phyloP scores from a whole-genome alignment of 2,797 vertebrate genomes.

The Apodemus agrarius region DNA sequence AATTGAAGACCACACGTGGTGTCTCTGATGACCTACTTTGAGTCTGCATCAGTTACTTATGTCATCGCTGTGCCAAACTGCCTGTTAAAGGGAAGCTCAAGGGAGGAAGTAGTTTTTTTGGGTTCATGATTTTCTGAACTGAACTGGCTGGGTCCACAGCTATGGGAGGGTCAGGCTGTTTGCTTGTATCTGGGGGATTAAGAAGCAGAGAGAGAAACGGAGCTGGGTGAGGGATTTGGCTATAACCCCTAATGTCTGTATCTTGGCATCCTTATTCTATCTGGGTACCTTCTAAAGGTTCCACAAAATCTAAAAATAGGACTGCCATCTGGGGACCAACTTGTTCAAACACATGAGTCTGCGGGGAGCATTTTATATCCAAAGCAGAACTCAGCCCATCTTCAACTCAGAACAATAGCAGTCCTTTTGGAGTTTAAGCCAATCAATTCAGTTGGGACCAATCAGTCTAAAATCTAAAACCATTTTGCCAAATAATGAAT shows the following conservation, averaged over 20 bases:
- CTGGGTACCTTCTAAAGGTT: neutral
- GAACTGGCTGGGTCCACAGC: neutral
- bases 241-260: neutral
- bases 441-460: neutral
- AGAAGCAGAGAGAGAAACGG: neutral
- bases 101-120: neutral
- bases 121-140: neutral
- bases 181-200: neutral
- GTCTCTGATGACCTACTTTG: neutral
- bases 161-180: neutral
- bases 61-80: neutral
- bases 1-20: too few species aligned
- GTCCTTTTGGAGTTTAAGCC: neutral
- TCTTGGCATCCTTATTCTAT: neutral
- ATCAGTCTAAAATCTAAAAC: neutral
- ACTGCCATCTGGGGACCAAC: neutral
- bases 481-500: neutral
- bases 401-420: neutral
- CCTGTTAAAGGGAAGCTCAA: neutral
- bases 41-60: neutral
- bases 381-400: neutral
- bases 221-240: neutral
- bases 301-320: neutral
- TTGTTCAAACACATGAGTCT: neutral
- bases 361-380: neutral